Conservation (phyloP, 2,888 invertebrate species). For the Colostygia pectinataria region DNA sequence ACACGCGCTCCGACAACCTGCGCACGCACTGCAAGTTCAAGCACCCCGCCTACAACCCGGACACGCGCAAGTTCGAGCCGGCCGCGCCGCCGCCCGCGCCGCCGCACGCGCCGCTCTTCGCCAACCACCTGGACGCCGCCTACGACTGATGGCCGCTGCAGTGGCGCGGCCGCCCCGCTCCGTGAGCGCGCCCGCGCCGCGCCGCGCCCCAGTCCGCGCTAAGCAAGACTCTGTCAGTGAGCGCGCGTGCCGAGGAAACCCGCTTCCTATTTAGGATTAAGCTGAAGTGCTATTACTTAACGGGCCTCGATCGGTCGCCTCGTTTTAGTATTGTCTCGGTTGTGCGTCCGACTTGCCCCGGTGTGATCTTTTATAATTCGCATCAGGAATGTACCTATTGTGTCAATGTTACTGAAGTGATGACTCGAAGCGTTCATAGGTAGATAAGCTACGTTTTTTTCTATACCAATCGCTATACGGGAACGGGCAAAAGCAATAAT, state of each 20-base stretch:
- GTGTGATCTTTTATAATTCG: conserved; percentile 70
- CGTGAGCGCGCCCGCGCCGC: conserved; percentile 62
- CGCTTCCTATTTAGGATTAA: conserved; percentile 78
- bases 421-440: conserved; percentile 73
- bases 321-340: conserved; percentile 80
- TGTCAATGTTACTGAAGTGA: conserved; percentile 66
- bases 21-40: conserved; percentile 97
- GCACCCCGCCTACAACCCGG: conserved; percentile 93
- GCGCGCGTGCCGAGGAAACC: conserved; percentile 56
- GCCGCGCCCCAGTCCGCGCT: too few species aligned
- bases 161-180: conserved; percentile 73
- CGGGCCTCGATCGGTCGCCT: conserved; percentile 70
- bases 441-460: conserved; percentile 79
- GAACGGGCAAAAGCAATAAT: conserved; percentile 84
- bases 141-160: conserved; percentile 79
- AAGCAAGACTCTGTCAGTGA: not conserved
- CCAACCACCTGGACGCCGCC: conserved; percentile 72
- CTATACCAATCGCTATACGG: conserved; percentile 84
- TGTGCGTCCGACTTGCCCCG: conserved; percentile 81
- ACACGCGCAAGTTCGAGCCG: conserved; percentile 93
- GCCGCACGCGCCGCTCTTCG: conserved; percentile 77
- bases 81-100: conserved; percentile 80
- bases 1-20: conserved; percentile 96
- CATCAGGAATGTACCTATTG: conserved; percentile 61
- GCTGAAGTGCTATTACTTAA: conserved; percentile 81